Evolutionary conservation across 2,888 invertebrate species (phyloP).

Genomic region (Drosophila macrothrix): DNA sequence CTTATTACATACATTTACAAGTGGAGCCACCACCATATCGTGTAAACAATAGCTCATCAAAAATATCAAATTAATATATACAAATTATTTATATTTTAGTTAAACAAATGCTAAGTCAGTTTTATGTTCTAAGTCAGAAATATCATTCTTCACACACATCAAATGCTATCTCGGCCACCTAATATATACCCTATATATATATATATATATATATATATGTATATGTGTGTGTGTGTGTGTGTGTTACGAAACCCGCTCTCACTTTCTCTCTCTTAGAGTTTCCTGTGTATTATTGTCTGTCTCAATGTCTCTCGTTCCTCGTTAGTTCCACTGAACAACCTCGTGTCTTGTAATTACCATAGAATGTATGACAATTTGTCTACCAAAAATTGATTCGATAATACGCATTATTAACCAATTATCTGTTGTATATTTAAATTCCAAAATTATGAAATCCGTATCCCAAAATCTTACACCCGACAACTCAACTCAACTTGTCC

Average conservation of each 20-base stretch:
- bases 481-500: constrained; percentile 47
- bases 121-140: constrained; percentile 47
- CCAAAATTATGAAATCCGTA: constrained; percentile 42
- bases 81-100: constrained; percentile 26
- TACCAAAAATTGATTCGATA: constrained; percentile 31
- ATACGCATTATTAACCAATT: constrained; percentile 67
- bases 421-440: constrained; percentile 65
- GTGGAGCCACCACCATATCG: constrained; percentile 25
- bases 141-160: constrained; percentile 65
- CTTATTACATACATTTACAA: constrained; percentile 15
- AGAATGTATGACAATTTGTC: constrained; percentile 42
- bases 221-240: too few species aligned
- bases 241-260: background rate
- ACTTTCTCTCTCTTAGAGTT: background rate
- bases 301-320: constrained; percentile 35
- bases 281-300: constrained; percentile 32
- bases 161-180: constrained; percentile 41
- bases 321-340: constrained; percentile 20
- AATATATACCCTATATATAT: background rate
- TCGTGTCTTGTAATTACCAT: constrained; percentile 73
- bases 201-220: constrained; percentile 7
- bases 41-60: constrained; percentile 18
- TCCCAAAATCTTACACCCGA: constrained; percentile 35
- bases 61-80: background rate
- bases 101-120: constrained; percentile 49